These are phyloP conservation scores for Corythornis vintsioides DNA, from an alignment of 2,113 vertebrate genomes.

Conservation along the genomic window DNA sequence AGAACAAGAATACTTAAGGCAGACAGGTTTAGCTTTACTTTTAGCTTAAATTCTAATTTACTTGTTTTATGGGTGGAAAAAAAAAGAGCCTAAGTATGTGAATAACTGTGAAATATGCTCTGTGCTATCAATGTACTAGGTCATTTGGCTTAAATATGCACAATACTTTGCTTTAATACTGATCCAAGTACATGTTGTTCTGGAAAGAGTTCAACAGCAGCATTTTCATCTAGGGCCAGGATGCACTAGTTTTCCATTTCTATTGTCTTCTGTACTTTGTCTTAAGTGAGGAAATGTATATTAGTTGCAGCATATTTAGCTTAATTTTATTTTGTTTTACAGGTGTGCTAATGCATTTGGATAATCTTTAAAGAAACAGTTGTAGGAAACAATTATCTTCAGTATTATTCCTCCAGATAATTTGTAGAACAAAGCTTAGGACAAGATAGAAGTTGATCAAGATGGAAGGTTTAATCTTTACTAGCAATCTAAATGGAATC, in stretches of 20 bases:
- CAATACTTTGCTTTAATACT: slow-evolving; percentile 74
- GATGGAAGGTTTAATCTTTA: slow-evolving; percentile 55
- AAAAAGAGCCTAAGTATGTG: slow-evolving; percentile 73
- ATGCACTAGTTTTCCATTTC: slow-evolving; percentile 53
- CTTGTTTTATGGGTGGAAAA: slow-evolving; percentile 59
- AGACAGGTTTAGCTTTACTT: slow-evolving; percentile 33
- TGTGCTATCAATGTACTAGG: slow-evolving; percentile 63
- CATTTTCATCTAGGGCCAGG: slow-evolving; percentile 78
- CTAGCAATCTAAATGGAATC: slow-evolving; percentile 56
- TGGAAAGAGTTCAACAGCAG: slow-evolving; percentile 76
- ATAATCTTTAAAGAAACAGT: slow-evolving; percentile 38
- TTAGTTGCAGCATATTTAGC: slow-evolving; percentile 40
- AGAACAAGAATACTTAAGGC: background rate
- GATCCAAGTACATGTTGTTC: slow-evolving; percentile 83
- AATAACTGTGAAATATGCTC: slow-evolving; percentile 67
- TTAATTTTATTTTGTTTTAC: slow-evolving; percentile 60
- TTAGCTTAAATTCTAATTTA: slow-evolving; percentile 31
- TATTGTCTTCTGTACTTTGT: slow-evolving; percentile 66
- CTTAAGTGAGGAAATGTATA: slow-evolving; percentile 43
- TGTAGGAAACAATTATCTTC: slow-evolving; percentile 46
- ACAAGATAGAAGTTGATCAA: slow-evolving; percentile 32
- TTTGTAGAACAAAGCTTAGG: slow-evolving; percentile 39
- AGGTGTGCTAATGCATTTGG: slow-evolving; percentile 53
- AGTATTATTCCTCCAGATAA: slow-evolving; percentile 34
- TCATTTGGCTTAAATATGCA: slow-evolving; percentile 70